Evolutionary conservation across 2,888 invertebrate genomes (phyloP).

Genomic region (Patella ulyssiponensis): DNA sequence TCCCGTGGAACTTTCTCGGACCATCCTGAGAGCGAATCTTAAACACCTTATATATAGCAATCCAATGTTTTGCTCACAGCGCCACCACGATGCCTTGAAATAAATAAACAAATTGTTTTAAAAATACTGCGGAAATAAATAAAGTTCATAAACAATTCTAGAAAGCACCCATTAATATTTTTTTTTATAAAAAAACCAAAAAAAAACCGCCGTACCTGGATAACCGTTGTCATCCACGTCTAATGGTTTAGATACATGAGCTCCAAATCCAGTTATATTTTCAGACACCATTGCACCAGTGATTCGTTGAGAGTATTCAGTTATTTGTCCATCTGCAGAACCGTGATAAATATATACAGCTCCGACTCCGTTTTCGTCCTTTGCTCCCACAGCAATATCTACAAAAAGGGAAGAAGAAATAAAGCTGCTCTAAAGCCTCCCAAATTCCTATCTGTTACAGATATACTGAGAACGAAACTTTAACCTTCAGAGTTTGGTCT

Average conservation of each 20-base stretch:
- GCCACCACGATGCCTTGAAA: neutral
- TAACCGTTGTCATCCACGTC: conserved; percentile 21
- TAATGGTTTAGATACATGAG: conserved; percentile 29
- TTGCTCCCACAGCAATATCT: conserved; percentile 40
- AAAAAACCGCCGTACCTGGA: neutral
- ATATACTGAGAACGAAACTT: no score
- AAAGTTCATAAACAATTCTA: no score
- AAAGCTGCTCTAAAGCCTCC: no score
- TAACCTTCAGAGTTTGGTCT: no score
- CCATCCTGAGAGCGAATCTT: neutral
- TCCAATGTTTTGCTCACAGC: neutral
- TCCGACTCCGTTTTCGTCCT: conserved; percentile 30
- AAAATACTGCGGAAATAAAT: no score
- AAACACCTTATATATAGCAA: no score
- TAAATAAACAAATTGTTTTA: no score
- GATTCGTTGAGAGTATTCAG: conserved; percentile 30
- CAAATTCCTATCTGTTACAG: no score
- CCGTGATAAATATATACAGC: conserved; percentile 39
- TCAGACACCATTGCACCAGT: conserved; percentile 21
- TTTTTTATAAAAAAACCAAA: neutral
- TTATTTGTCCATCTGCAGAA: conserved; percentile 8
- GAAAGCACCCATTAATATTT: no score
- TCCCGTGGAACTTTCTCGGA: neutral
- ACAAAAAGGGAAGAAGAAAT: neutral
- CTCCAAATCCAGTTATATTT: conserved; percentile 1